Conservation (phyloP, 1,140 invertebrate species). For the Chrysomallon squamiferum region DNA sequence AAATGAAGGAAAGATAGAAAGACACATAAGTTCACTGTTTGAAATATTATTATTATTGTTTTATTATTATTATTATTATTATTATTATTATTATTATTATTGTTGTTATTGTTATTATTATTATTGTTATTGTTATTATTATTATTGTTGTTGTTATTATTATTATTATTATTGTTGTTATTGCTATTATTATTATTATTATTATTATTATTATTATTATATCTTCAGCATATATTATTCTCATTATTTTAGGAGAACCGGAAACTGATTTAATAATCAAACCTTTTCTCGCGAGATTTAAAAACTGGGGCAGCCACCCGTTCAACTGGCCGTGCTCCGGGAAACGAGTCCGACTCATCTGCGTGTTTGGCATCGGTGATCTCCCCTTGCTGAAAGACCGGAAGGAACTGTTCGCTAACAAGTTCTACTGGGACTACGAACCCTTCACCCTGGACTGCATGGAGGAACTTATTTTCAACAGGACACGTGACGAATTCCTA, state of each 20-base stretch:
- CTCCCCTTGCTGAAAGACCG: conserved; percentile 28
- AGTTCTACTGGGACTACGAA: conserved; percentile 50
- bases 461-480: conserved; percentile 43
- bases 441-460: conserved; percentile 49
- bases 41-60: too few species aligned
- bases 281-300: conserved; percentile 43
- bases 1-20: too few species aligned
- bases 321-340: conserved; percentile 30
- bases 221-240: too few species aligned
- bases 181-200: too few species aligned
- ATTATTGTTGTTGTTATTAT: too few species aligned
- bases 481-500: conserved; percentile 32
- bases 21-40: too few species aligned
- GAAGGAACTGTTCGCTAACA: conserved; percentile 56
- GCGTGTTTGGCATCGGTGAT: conserved; percentile 53
- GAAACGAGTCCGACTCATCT: conserved; percentile 41
- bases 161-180: too few species aligned
- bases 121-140: too few species aligned
- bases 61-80: too few species aligned
- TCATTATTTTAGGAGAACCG: conserved; percentile 31
- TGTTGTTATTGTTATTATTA: too few species aligned
- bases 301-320: conserved; percentile 37
- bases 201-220: too few species aligned
- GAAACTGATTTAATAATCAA: conserved; percentile 26
- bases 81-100: too few species aligned